phyloP scores from a whole-genome alignment of 2,113 vertebrate genomes.

The Crotalus tigris region DNA sequence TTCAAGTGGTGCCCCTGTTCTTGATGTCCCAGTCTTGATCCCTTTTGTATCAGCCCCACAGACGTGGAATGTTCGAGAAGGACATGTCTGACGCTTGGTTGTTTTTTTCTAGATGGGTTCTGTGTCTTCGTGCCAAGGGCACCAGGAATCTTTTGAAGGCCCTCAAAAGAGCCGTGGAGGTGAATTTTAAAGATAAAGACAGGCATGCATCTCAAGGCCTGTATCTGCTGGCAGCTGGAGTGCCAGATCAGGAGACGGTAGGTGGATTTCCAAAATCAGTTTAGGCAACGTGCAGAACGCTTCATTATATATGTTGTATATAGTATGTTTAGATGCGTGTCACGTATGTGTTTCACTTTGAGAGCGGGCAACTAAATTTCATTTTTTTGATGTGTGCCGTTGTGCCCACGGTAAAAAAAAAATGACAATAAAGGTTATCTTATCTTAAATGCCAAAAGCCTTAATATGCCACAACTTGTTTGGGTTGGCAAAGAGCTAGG shows the following conservation, averaged over 20 bases:
- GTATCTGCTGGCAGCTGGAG: slow-evolving; percentile 79
- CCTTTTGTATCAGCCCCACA: neutral
- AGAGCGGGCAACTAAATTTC: too few relatives aligned
- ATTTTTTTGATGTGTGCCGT: too few relatives aligned
- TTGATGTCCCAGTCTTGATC: neutral
- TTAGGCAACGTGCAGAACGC: neutral
- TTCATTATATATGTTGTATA: neutral
- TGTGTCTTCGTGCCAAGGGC: slow-evolving; percentile 69
- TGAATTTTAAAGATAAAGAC: slow-evolving; percentile 69
- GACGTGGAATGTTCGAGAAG: neutral
- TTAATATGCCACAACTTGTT: neutral
- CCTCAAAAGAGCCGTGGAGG: slow-evolving; percentile 70
- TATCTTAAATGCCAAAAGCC: neutral
- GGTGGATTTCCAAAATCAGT: slow-evolving; percentile 20
- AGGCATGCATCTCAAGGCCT: slow-evolving; percentile 68
- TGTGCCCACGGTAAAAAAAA: too few relatives aligned
- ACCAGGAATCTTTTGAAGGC: slow-evolving; percentile 75
- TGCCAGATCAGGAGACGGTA: slow-evolving; percentile 80
- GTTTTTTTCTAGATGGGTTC: slow-evolving; percentile 71
- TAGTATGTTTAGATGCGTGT: too few relatives aligned
- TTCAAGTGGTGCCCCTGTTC: neutral
- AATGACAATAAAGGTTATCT: too few relatives aligned
- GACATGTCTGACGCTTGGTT: neutral
- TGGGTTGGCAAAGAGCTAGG: neutral
- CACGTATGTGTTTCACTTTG: too few relatives aligned